phyloP scores from a whole-genome alignment of 2,797 vertebrate genomes.

The Typhlichthys subterraneus region DNA sequence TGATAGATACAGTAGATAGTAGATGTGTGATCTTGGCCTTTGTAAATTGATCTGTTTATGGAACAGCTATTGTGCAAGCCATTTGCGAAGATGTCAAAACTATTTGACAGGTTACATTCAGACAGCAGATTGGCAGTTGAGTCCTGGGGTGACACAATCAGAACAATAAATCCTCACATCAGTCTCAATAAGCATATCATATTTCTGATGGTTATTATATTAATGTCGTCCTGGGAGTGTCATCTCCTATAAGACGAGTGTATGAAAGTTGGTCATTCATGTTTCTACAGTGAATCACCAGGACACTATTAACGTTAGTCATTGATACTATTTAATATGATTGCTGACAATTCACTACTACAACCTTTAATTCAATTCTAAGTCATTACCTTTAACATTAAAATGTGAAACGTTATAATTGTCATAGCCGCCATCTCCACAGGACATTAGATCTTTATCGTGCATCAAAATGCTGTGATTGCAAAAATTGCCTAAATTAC shows the following conservation, averaged over 20 bases:
- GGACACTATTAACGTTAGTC: too few species aligned
- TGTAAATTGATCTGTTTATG: not conserved
- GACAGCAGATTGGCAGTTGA: not conserved
- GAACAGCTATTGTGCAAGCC: not conserved
- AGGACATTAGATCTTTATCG: not conserved
- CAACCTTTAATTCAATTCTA: too few species aligned
- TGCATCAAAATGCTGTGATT: not conserved
- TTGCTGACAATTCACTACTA: too few species aligned
- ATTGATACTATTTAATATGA: too few species aligned
- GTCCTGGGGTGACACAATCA: constrained; percentile 15
- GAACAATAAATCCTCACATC: not conserved
- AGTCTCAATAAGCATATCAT: not conserved
- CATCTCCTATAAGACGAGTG: not conserved
- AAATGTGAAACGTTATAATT: too few species aligned
- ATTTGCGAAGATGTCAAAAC: not conserved
- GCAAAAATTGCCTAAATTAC: constrained; percentile 20
- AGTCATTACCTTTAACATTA: too few species aligned
- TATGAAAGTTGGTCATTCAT: too few species aligned
- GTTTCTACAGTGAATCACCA: too few species aligned
- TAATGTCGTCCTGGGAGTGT: not conserved
- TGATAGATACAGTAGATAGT: too few species aligned
- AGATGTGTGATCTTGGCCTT: too few species aligned
- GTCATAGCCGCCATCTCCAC: too few species aligned
- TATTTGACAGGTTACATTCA: not conserved
- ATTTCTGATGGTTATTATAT: constrained; percentile 9